These are phyloP conservation scores for Lordiphosa andalusiaca DNA, from an alignment of 2,888 invertebrate genomes.

Conservation along the genomic window DNA sequence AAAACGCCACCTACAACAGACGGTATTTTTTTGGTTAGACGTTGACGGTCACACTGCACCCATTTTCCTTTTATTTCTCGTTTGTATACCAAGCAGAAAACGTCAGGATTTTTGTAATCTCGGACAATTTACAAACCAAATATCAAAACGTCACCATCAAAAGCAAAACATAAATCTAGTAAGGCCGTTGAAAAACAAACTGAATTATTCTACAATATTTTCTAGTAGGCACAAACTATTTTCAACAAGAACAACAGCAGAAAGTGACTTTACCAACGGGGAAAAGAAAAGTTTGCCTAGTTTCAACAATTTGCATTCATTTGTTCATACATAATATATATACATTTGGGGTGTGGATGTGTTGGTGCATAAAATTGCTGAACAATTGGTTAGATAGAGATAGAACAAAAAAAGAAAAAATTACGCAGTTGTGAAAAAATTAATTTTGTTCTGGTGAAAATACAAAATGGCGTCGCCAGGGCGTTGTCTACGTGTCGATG, in stretches of 20 bases:
- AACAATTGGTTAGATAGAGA: background rate
- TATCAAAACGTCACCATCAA: no score
- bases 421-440: slow-evolving; percentile 45
- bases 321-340: background rate
- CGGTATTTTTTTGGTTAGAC: no score
- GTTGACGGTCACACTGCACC: no score
- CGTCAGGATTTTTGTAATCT: no score
- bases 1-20: no score
- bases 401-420: slow-evolving; percentile 25
- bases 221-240: slow-evolving; percentile 28
- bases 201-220: slow-evolving; percentile 15
- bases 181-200: slow-evolving; percentile 3
- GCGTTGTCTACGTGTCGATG: slow-evolving; percentile 52
- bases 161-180: no score
- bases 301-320: background rate
- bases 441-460: slow-evolving; percentile 50
- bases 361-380: slow-evolving; percentile 20
- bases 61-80: no score
- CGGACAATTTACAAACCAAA: no score
- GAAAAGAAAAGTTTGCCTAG: slow-evolving; percentile 14
- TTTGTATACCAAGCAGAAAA: no score
- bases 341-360: slow-evolving; percentile 54
- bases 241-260: slow-evolving; percentile 14
- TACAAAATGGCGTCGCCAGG: slow-evolving; percentile 59
- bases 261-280: slow-evolving; percentile 16